Percentiles rank a stretch among this genome's conserved stretches.
Evolutionary conservation across 2,113 vertebrate genomes (phyloP).

Genomic region (Isichthys henryi): DNA sequence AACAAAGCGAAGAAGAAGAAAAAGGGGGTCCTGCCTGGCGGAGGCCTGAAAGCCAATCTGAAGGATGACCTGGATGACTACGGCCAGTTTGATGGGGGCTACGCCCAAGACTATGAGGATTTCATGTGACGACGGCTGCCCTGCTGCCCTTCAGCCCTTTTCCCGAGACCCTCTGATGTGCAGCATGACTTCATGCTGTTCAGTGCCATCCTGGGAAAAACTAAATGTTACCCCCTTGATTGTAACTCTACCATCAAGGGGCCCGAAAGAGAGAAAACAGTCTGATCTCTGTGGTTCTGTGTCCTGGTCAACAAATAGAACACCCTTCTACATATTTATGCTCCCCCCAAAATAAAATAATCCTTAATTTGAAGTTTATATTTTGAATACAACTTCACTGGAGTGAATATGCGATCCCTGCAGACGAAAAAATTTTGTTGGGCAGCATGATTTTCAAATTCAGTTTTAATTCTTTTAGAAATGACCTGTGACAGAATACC

Average conservation of each 20-base stretch:
- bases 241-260: background rate
- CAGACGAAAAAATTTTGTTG: background rate
- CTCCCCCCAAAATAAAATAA: conserved; percentile 1
- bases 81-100: conserved; percentile 72
- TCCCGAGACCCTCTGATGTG: conserved; percentile 66
- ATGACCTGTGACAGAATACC: conserved; percentile 15
- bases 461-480: conserved; percentile 12
- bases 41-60: conserved; percentile 79
- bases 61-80: conserved; percentile 81
- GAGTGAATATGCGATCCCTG: background rate
- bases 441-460: background rate
- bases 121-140: conserved; percentile 73
- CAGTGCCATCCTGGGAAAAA: conserved; percentile 69
- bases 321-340: background rate
- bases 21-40: conserved; percentile 69
- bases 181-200: conserved; percentile 76
- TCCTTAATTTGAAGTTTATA: conserved; percentile 11
- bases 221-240: conserved; percentile 51
- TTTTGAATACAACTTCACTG: conserved; percentile 8
- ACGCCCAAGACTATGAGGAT: conserved; percentile 80
- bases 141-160: conserved; percentile 45
- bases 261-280: conserved; percentile 15
- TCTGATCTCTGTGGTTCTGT: conserved; percentile 1
- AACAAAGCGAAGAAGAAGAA: conserved; percentile 88
- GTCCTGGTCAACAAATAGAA: background rate